Conservation (phyloP, 1,140 invertebrate species). For the Listronotus oregonensis region DNA sequence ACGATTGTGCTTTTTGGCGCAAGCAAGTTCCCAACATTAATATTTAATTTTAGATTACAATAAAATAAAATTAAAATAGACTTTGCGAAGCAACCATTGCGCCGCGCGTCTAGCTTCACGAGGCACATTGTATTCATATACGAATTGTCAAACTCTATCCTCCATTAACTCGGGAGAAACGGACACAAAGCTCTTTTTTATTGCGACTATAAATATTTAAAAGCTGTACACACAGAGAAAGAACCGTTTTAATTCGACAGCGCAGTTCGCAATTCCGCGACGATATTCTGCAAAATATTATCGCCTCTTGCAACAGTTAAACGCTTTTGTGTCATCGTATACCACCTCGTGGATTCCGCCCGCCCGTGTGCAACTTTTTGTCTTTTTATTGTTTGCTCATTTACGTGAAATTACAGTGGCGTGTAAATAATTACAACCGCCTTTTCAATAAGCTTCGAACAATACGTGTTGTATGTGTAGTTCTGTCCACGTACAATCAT, state of each 20-base stretch:
- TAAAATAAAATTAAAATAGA: too few relatives aligned
- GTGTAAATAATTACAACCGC: neutral
- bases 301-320: conserved; percentile 32
- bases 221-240: conserved; percentile 21
- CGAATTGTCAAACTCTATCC: too few relatives aligned
- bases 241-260: conserved; percentile 33
- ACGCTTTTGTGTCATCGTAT: conserved; percentile 31
- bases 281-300: conserved; percentile 33
- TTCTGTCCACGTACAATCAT: too few relatives aligned
- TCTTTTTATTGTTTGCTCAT: conserved; percentile 11
- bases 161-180: too few relatives aligned
- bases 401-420: conserved; percentile 11
- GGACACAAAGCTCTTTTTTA: conserved; percentile 32
- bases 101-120: too few relatives aligned
- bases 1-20: too few relatives aligned
- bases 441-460: too few relatives aligned
- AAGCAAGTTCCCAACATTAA: too few relatives aligned
- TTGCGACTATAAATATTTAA: conserved; percentile 33
- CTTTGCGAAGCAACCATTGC: too few relatives aligned
- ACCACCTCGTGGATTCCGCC: conserved; percentile 16
- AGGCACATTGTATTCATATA: too few relatives aligned
- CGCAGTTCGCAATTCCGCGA: conserved; percentile 17
- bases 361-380: conserved; percentile 14
- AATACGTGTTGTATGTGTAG: too few relatives aligned
- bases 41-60: too few relatives aligned